phyloP scores from a whole-genome alignment of 2,888 invertebrate species.

The Tribolium freemani region DNA sequence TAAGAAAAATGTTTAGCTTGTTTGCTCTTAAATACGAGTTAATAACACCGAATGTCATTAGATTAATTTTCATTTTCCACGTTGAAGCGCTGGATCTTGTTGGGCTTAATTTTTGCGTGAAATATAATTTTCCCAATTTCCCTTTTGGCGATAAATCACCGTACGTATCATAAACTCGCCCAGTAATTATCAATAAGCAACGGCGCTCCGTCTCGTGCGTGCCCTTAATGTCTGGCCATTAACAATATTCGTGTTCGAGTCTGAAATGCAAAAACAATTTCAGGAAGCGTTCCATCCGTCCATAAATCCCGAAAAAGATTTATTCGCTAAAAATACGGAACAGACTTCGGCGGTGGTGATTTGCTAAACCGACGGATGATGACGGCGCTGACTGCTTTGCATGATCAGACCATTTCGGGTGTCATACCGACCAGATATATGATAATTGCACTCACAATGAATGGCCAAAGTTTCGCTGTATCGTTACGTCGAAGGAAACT shows the following conservation, averaged over 20 bases:
- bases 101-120: slow-evolving; percentile 38
- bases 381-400: slow-evolving; percentile 61
- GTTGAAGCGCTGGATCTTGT: not conserved
- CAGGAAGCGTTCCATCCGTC: slow-evolving; percentile 48
- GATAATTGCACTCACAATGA: slow-evolving; percentile 65
- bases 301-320: slow-evolving; percentile 47
- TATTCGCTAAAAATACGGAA: slow-evolving; percentile 32
- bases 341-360: slow-evolving; percentile 34
- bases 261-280: slow-evolving; percentile 54
- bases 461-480: slow-evolving; percentile 64
- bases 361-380: slow-evolving; percentile 37
- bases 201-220: slow-evolving; percentile 50
- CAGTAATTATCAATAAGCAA: slow-evolving; percentile 54
- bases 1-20: too few species aligned
- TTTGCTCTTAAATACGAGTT: too few species aligned
- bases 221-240: slow-evolving; percentile 52
- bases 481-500: slow-evolving; percentile 58
- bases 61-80: too few species aligned
- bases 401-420: slow-evolving; percentile 65
- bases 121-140: slow-evolving; percentile 50
- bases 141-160: slow-evolving; percentile 49
- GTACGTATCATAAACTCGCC: slow-evolving; percentile 52
- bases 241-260: slow-evolving; percentile 52
- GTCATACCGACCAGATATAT: slow-evolving; percentile 66
- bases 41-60: too few species aligned